Evolutionary conservation across 2,113 vertebrate genomes (phyloP), one percentile per base, ranked within the genome.

Genomic region (Lepus europaeus): DNA sequence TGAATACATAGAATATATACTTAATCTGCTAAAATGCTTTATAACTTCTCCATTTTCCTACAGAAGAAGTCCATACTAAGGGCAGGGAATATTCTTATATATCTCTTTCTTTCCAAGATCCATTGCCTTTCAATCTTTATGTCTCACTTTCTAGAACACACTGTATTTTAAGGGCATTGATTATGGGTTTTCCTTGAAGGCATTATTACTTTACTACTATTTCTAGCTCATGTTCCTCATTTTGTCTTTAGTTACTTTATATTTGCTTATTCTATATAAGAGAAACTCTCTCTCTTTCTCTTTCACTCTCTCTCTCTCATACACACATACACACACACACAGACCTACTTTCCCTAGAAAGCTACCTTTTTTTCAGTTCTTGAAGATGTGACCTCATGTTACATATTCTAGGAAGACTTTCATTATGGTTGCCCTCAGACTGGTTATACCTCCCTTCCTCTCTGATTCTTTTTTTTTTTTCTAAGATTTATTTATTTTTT

Each of bases 241-340:
- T 81, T 74, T 79, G 5, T 77, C 17, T 87, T 83, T 70, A n/a
- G 10, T 77, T 93, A 36, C 76, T 79, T 85, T 86, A n/a, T 45
- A 51, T 86, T 70, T 95, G 4, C 6, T 7, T 22, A 3, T 82
- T 89, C 51, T 25, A 25, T 53, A 61, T 66, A 12, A 51, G 20
- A 79, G 7, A 78, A 25, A 82, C 5, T 72, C 16, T 49, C 36
- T 13, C 20, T 59, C 10, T 27, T 31, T n/a, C 59, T 31, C 45
- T 39, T 33, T 31, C 29, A 13, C 80, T 59, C 45, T 33, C 16
- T 74, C 45, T 64, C 9, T 22, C 9, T 23, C 31, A 64, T 19
- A 64, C 39, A 36, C 33, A 49, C 25, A 73, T 76, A 70, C 53
- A 61, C 33, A 76, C 39, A 25, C 25, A 29, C 23, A 7, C 19